Evolutionary conservation across 2,797 vertebrate genomes (phyloP).

Genomic region (Leptatherina wallacei): DNA sequence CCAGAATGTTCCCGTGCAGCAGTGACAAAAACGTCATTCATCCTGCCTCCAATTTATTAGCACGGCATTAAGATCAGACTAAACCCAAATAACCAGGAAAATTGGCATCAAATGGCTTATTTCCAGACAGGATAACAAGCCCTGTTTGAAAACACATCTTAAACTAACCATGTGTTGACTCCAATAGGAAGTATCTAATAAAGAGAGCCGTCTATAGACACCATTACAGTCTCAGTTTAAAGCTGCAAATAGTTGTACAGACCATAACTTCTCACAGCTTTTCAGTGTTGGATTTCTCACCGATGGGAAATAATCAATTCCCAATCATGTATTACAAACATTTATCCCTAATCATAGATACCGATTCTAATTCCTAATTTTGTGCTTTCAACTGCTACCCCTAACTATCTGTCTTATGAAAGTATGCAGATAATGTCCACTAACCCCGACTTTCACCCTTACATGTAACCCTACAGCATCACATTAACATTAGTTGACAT

Average conservation of each 20-base stretch:
- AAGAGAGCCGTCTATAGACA: not conserved
- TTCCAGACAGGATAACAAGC: conserved; percentile 17
- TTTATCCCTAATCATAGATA: too few species aligned
- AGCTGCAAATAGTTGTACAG: too few species aligned
- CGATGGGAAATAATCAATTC: too few species aligned
- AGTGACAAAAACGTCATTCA: conserved; percentile 25
- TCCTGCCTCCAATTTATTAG: conserved; percentile 5
- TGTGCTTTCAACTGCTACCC: too few species aligned
- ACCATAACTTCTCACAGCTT: not conserved
- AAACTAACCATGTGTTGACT: conserved; percentile 4
- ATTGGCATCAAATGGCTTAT: conserved; percentile 19
- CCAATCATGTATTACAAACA: too few species aligned
- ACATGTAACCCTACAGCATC: not conserved
- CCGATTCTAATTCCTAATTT: too few species aligned
- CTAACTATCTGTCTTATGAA: not conserved
- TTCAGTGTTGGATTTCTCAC: not conserved
- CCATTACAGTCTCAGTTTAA: not conserved
- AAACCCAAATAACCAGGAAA: conserved; percentile 7
- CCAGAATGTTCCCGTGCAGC: not conserved
- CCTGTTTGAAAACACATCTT: conserved; percentile 3
- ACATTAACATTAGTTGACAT: too few species aligned
- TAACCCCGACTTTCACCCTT: not conserved
- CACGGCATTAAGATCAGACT: conserved; percentile 21
- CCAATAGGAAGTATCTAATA: not conserved
- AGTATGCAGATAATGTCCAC: not conserved